These are phyloP conservation scores for Epirrhoe tristata DNA, from an alignment of 2,888 invertebrate genomes.

Conservation along the genomic window DNA sequence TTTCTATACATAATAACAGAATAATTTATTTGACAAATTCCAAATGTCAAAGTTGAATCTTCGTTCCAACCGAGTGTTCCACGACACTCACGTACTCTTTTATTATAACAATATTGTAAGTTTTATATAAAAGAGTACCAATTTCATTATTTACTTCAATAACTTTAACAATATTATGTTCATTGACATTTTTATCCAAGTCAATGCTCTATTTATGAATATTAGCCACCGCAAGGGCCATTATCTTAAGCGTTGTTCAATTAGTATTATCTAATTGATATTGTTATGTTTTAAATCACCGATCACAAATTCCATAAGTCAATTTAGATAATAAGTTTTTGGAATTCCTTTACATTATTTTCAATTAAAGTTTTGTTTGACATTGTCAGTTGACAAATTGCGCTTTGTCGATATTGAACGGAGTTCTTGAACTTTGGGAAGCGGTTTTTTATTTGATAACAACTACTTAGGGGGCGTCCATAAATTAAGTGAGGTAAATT, in stretches of 20 bases:
- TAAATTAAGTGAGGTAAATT: too few relatives aligned
- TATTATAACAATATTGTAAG: too few relatives aligned
- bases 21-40: too few relatives aligned
- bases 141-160: not conserved
- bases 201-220: slow-evolving; percentile 15
- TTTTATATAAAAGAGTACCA: not conserved
- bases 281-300: slow-evolving; percentile 17
- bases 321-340: slow-evolving; percentile 10
- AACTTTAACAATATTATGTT: slow-evolving; percentile 5
- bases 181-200: slow-evolving; percentile 2
- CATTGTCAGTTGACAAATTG: too few relatives aligned
- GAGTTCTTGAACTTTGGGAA: too few relatives aligned
- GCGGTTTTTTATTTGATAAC: too few relatives aligned
- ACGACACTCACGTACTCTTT: too few relatives aligned
- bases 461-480: too few relatives aligned
- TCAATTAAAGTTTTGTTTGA: not conserved
- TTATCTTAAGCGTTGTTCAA: slow-evolving; percentile 15
- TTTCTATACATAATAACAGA: too few relatives aligned
- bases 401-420: too few relatives aligned
- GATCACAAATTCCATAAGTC: slow-evolving; percentile 11
- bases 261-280: slow-evolving; percentile 27
- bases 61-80: too few relatives aligned
- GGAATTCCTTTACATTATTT: slow-evolving; percentile 2
- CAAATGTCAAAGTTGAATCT: too few relatives aligned
- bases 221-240: slow-evolving; percentile 5